Base-by-base conservation (phyloP, 2,888 invertebrate species). In the Oeneis ivallda region DNA sequence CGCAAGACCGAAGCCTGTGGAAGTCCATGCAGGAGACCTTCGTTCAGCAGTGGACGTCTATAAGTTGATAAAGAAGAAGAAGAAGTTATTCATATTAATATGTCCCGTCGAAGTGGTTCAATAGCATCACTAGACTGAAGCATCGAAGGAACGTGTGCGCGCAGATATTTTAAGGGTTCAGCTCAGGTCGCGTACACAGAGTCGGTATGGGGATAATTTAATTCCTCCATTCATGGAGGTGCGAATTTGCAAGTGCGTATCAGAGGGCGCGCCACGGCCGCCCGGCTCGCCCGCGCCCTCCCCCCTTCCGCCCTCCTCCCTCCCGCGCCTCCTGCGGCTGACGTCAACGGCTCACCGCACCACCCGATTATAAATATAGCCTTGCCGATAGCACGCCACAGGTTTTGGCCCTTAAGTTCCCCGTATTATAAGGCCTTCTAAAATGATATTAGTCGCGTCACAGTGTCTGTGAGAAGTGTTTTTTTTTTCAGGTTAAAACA, bases 221-320 rank as follows among this genome's bases (percentile, higher is more conserved):
- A 87, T 87, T 86, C 82, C 76, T 87, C 83, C 91, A 91, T 90
- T 91, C 88, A 90, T 89, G 81, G 84, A 87, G 88, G 88, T 88
- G 89, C 84, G 85, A 91, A 89, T 89, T 89, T 84, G 87, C 84
- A 87, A 90, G 89, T 89, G 89, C 89, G 90, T 91, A 89, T 80
- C 77, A 83, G 84, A 86, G 86, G 89, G 78, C 76, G 75, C 73
- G 73, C 72, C 75, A 66, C 74, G 72, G 71, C 71, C 74, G 66
- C 73, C 74, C 72, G 66, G 69, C 76, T 71, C 65, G 72, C 56
- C 39, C 75, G 65, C 77, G 73, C 75, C 71, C 74, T 76, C 73
- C 73, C 72, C 65, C 69, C 76, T 71, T 65, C 72, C 56, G 17
- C 75, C 65, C 77, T 72, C 75, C 71, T 74, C 76, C 74, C n/a